Base-by-base conservation (phyloP, 2,113 vertebrate genomes). In the Zosterops lateralis region DNA sequence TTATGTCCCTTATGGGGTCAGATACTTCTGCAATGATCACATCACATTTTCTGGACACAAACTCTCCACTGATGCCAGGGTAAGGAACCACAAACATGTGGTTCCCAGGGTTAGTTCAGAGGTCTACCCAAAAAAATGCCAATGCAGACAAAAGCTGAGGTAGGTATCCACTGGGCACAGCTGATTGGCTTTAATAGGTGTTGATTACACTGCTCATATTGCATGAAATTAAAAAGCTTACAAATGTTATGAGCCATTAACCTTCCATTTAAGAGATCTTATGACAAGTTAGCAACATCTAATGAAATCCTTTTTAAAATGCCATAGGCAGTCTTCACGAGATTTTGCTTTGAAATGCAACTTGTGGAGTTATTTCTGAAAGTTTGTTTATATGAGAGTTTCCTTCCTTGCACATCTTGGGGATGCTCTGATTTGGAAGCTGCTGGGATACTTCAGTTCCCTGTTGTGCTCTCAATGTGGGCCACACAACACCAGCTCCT, bases 171-270 rank as follows among this genome's bases (percentile, higher is more conserved):
- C 89, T 97, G 93, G 95, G 97, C 94, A 97, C 96, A 97, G 96
- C 71, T 98, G 97, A 97, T 97, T 97, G 78, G 95, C 96, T 97
- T 96, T 97, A 98, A 98, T 97, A 98, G 97, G 96, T 98, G 97
- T 97, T 98, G 97, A 98, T 98, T 98, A 97, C 95, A 96, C 96
- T 98, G 98, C 96, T 97, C 97, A 97, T 97, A 98, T 98, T 98
- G 96, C 98, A 98, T 98, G 98, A 98, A 98, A 98, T 98, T 98
- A 98, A 98, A 98, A 98, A 97, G 97, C 98, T 98, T 98, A 98
- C 97, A 98, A 97, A 98, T 96, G 97, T 97, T 98, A 97, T 97
- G 97, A 98, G 94, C 97, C 98, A 98, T 98, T 98, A 98, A 97
- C 97, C 97, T 98, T 97, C 97, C 97, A 98, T 98, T 97, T 98